Evolutionary conservation across 2,113 vertebrate species (phyloP), one percentile per base, ranked within the genome.

Genomic region (Picathartes gymnocephalus): DNA sequence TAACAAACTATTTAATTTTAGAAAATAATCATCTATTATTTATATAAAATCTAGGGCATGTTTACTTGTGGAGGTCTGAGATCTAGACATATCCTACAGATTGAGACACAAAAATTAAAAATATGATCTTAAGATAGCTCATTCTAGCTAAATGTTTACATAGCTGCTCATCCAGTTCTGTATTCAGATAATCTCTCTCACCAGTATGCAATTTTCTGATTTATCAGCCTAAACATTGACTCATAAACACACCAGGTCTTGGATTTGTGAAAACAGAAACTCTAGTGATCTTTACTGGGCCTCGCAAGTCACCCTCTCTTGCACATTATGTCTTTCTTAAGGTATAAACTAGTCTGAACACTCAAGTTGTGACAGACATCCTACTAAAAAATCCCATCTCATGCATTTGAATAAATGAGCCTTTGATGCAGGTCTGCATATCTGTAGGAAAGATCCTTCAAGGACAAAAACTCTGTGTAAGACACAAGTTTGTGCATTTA

Each of bases 21-120:
- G 92, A 88, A 95, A 92, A 70, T 4, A 14, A 12, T 56, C 2
- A 92, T 96, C 35, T 74, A 95, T 94, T 92, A 95, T 96, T 97
- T 81, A 95, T 70, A 80, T 11, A 77, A 93, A 88, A 93, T 81
- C 78, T 91, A 82, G 90, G 87, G n/a, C 71, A 86, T 44, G 48
- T 60, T 93, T 86, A 40, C 66, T 73, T 86, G 33, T 11, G 50
- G 20, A 91, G 33, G 35, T 72, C 82, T 62, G 62, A 66, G 31
- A 88, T 51, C 50, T 31, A 72, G 74, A 88, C 7, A 15, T 24
- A 70, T 11, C n/a, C 33, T 50, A 23, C 45, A 73, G 66, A 72
- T 9, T 39, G 45, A 66, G 66, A 70, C 24, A 30, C 4, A 73
- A 69, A 69, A 81, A 61, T 37, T 6, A 50, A 47, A 73, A 70